phyloP scores from a whole-genome alignment of 2,888 invertebrate species.

The Archips xylosteana region DNA sequence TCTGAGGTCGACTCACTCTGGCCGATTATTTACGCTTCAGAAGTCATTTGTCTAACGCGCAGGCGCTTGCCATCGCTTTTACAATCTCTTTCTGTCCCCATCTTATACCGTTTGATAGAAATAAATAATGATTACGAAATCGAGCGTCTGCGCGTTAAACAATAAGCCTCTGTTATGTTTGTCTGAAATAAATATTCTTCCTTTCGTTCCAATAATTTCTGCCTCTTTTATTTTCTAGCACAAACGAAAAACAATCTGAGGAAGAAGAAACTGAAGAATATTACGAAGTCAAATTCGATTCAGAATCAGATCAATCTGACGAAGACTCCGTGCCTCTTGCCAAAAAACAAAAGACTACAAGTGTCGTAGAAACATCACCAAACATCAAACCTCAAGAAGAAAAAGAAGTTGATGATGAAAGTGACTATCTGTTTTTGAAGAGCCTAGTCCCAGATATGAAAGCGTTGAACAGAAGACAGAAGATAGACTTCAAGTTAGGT shows the following conservation, averaged over 20 bases:
- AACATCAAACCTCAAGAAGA: not conserved
- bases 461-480: slow-evolving; percentile 18
- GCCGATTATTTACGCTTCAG: no score
- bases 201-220: no score
- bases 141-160: no score
- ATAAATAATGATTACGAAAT: no score
- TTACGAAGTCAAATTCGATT: slow-evolving; percentile 9
- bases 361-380: not conserved
- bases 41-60: no score
- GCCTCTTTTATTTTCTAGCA: not conserved
- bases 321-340: not conserved
- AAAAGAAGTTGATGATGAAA: slow-evolving; percentile 7
- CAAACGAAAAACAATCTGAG: not conserved
- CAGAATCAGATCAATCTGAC: slow-evolving; percentile 3
- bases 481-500: slow-evolving; percentile 32
- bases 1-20: no score
- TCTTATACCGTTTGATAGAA: no score
- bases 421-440: slow-evolving; percentile 28
- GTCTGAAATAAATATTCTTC: no score
- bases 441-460: slow-evolving; percentile 27
- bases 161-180: no score
- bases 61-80: no score
- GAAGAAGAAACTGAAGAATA: slow-evolving; percentile 22
- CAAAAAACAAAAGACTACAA: slow-evolving; percentile 6
- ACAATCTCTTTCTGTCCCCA: no score